These are phyloP conservation scores for Sylvicapra grimmia DNA, from an alignment of 2,113 vertebrate genomes.

Conservation along the genomic window DNA sequence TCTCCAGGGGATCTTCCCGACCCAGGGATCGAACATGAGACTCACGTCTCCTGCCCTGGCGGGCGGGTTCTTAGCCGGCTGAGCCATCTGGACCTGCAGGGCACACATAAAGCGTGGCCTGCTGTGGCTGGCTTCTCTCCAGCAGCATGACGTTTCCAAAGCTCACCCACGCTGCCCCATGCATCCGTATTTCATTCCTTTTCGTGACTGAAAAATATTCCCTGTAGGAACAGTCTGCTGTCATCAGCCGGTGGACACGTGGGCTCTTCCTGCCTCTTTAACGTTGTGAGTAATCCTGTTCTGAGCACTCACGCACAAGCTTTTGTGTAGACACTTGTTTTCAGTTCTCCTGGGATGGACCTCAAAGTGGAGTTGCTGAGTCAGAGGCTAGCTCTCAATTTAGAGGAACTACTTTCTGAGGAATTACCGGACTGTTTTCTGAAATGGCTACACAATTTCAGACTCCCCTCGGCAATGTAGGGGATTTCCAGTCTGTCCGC, in stretches of 20 bases:
- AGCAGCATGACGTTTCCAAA: not conserved
- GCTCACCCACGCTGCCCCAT: not conserved
- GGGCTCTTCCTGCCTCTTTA: not conserved
- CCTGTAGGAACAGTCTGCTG: not conserved
- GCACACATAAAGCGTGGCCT: fast-evolving
- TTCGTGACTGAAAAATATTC: not conserved
- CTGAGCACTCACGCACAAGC: not conserved
- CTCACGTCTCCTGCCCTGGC: not conserved
- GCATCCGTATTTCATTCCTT: not conserved
- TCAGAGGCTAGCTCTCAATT: not conserved
- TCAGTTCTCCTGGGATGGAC: not conserved
- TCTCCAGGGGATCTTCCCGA: not conserved
- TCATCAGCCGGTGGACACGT: not conserved
- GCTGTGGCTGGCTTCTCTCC: not conserved
- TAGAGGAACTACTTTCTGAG: not conserved
- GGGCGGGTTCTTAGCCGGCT: not conserved
- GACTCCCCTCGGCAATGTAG: not conserved
- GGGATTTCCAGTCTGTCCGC: not conserved
- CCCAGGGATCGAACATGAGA: not conserved
- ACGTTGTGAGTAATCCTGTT: not conserved
- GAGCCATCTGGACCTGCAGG: not conserved
- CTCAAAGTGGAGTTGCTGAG: not conserved
- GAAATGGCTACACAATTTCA: not conserved
- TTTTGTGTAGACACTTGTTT: not conserved
- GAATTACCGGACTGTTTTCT: not conserved